Base-by-base conservation (phyloP, 1,140 invertebrate genomes). In the Drosophila kikkawai region DNA sequence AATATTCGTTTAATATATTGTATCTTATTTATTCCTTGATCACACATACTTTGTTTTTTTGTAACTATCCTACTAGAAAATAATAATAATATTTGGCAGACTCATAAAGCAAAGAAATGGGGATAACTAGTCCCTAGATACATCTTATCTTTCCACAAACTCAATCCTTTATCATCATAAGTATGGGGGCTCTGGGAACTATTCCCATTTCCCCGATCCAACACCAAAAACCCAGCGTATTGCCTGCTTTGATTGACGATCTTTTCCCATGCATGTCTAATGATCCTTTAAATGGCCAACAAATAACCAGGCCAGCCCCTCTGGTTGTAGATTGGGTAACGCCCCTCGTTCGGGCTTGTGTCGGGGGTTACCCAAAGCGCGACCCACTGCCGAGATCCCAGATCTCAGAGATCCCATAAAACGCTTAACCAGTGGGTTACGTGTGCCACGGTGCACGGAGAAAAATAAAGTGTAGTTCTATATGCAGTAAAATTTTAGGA, bases 211-310 rank as follows among this genome's bases (percentile, higher is more conserved):
- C 67, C 47, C 32, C 29, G 11, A 17, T 13, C 4, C 17, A 37
- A 4, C 8, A 11, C 13, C n/a, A 15, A 48, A 22, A 64, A 36
- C 60, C 39, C 60, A 32, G n/a, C n/a, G 11, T 2, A 8, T 8
- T 29, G 19, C 26, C 45, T 29, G 37, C 41, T 50, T 51, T 68
- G 64, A 77, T 56, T 53, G 74, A 76, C 53, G 53, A 67, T 59
- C 36, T 59, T 64, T 55, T 69, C 59, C 15, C 41, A 44, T 34
- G 50, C 50, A 63, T 61, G 48, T 22, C 60, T 87, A 87, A 87
- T 83, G 84, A 74, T 88, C 77, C 84, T 88, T 87, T 56, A 70
- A 66, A 68, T 82, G 64, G 53, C 45, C 32, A 36, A 36, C 36
- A 58, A 71, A 58, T 71, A 73, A 37, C 53, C 65, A 22, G 29